phyloP scores from a whole-genome alignment of 2,888 invertebrate genomes.

The Cantharis nigra region DNA sequence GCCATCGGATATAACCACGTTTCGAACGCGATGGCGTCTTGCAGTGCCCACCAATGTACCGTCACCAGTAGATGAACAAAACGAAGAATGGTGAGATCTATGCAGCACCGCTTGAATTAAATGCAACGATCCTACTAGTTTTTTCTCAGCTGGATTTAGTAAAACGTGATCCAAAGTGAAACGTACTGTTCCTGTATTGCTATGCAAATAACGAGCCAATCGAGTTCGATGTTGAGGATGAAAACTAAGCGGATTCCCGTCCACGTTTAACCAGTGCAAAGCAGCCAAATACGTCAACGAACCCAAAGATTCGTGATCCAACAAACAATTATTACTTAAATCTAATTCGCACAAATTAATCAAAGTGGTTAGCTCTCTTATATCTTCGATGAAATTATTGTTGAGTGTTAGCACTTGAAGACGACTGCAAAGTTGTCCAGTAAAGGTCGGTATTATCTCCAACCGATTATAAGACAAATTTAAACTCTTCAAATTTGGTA shows the following conservation, averaged over 20 bases:
- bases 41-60: conserved; percentile 36
- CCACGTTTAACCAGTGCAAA: conserved; percentile 61
- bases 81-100: conserved; percentile 31
- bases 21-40: conserved; percentile 37
- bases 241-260: conserved; percentile 66
- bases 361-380: conserved; percentile 60
- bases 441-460: conserved; percentile 61
- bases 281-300: conserved; percentile 61
- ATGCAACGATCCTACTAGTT: conserved; percentile 17
- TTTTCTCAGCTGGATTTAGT: conserved; percentile 58
- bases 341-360: conserved; percentile 64
- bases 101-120: conserved; percentile 23
- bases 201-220: conserved; percentile 62
- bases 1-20: conserved; percentile 33
- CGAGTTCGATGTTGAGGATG: conserved; percentile 64
- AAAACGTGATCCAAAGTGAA: conserved; percentile 62
- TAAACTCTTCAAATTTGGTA: conserved; percentile 65
- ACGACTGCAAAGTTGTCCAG: conserved; percentile 60
- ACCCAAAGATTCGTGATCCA: conserved; percentile 62
- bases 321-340: conserved; percentile 65
- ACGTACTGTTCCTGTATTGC: conserved; percentile 57
- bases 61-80: conserved; percentile 34
- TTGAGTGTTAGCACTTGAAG: conserved; percentile 60
- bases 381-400: conserved; percentile 67
- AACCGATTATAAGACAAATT: conserved; percentile 69